phyloP scores from a whole-genome alignment of 2,888 invertebrate species.

The Tetramorium bicarinatum region DNA sequence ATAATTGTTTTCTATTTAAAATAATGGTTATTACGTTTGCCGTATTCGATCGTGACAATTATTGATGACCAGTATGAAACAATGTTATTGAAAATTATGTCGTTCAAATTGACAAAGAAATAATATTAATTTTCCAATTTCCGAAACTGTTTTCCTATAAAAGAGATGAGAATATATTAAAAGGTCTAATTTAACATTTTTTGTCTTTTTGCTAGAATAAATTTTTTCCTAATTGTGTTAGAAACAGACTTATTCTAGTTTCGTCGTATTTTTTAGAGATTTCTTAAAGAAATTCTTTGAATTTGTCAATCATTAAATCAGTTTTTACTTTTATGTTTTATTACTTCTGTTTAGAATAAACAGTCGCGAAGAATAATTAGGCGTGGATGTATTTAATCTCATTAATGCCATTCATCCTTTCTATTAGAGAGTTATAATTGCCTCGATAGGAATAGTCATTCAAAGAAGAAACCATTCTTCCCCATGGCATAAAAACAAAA shows the following conservation, averaged over 20 bases:
- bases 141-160: background rate
- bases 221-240: background rate
- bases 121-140: background rate
- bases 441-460: slow-evolving; percentile 5
- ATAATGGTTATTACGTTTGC: background rate
- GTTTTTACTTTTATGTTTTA: background rate
- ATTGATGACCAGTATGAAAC: background rate
- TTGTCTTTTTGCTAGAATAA: background rate
- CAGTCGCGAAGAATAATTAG: background rate
- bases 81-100: background rate
- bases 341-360: background rate
- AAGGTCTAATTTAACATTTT: background rate
- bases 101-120: background rate
- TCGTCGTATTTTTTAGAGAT: no score
- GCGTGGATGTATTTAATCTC: slow-evolving; percentile 3
- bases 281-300: background rate
- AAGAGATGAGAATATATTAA: background rate
- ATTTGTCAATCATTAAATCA: background rate
- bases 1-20: background rate
- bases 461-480: slow-evolving; percentile 47
- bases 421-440: slow-evolving; percentile 51
- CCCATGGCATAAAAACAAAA: slow-evolving; percentile 33
- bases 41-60: background rate
- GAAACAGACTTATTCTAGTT: background rate
- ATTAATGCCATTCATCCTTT: slow-evolving; percentile 54